Evolutionary conservation across 2,888 invertebrate genomes (phyloP).

Genomic region (Drosophila histrio): DNA sequence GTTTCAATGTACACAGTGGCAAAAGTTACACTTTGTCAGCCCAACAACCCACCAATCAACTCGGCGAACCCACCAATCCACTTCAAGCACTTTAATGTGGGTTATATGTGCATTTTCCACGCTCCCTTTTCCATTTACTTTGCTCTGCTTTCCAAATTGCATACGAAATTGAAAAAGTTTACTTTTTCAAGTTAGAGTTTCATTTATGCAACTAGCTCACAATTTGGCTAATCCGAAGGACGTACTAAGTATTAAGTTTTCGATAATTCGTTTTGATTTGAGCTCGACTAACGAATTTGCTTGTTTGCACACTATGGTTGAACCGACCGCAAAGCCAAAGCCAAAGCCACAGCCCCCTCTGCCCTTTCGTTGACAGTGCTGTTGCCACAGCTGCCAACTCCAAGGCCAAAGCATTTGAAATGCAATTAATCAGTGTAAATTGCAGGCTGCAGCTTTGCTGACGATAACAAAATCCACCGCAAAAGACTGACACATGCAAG

Average conservation of each 20-base stretch:
- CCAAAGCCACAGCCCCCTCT: background rate
- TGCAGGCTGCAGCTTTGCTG: constrained; percentile 40
- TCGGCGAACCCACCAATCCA: constrained; percentile 6
- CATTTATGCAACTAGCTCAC: constrained; percentile 20
- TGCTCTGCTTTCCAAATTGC: constrained; percentile 31
- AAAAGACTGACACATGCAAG: constrained; percentile 25
- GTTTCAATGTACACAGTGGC: constrained; percentile 62
- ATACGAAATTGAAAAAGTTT: constrained; percentile 75
- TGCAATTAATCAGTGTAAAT: constrained; percentile 74
- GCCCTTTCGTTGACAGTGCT: background rate
- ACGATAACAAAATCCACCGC: constrained; percentile 54
- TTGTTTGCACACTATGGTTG: constrained; percentile 57
- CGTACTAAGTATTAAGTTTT: constrained; percentile 11
- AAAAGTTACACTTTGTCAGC: constrained; percentile 60
- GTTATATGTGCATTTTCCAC: constrained; percentile 59
- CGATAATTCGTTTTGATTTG: constrained; percentile 50
- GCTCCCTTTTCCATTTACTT: background rate
- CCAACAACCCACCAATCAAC: constrained; percentile 19
- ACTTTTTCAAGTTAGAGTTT: constrained; percentile 32
- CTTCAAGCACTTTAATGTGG: constrained; percentile 28
- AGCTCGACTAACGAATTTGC: constrained; percentile 65
- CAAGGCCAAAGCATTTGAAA: constrained; percentile 65
- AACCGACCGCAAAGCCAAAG: constrained; percentile 25
- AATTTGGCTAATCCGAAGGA: constrained; percentile 35
- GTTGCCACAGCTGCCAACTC: constrained; percentile 22